phyloP scores from a whole-genome alignment of 2,113 vertebrate genomes.

The Sylvietta virens region DNA sequence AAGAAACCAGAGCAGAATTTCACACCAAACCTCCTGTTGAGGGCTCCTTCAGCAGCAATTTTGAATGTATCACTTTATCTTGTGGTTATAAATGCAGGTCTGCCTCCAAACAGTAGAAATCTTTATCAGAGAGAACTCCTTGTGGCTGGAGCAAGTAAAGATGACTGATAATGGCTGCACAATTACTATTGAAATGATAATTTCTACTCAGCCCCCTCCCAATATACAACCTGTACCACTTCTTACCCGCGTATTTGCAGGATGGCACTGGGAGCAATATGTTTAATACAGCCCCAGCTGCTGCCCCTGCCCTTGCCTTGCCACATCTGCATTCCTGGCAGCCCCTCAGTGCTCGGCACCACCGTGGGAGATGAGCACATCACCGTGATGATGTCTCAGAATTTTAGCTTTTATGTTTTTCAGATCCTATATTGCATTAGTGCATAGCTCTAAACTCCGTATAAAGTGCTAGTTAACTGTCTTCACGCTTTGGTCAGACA shows the following conservation, averaged over 20 bases:
- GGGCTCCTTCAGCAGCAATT: neutral
- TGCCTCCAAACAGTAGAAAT: neutral
- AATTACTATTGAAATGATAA: neutral
- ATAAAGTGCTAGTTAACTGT: neutral
- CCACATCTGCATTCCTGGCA: neutral
- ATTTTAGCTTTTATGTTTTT: neutral
- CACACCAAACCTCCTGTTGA: neutral
- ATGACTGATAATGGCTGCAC: neutral
- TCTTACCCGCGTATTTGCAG: accelerated
- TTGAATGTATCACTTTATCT: neutral
- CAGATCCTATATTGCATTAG: neutral
- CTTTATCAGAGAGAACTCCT: neutral
- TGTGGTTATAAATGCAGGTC: neutral
- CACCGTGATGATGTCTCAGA: too few relatives aligned
- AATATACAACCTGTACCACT: accelerated
- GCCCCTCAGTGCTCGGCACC: neutral
- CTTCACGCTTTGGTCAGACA: neutral
- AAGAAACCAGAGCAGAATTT: neutral
- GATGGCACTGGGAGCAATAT: too few relatives aligned
- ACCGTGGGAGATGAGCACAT: neutral
- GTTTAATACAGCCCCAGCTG: neutral
- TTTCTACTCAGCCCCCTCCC: neutral
- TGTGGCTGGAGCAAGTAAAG: neutral
- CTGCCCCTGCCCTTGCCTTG: neutral
- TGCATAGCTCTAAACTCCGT: neutral